Percentiles rank a stretch among this genome's conserved stretches.
Evolutionary conservation across 2,797 vertebrate genomes (phyloP).

Genomic region (Saguinus oedipus): DNA sequence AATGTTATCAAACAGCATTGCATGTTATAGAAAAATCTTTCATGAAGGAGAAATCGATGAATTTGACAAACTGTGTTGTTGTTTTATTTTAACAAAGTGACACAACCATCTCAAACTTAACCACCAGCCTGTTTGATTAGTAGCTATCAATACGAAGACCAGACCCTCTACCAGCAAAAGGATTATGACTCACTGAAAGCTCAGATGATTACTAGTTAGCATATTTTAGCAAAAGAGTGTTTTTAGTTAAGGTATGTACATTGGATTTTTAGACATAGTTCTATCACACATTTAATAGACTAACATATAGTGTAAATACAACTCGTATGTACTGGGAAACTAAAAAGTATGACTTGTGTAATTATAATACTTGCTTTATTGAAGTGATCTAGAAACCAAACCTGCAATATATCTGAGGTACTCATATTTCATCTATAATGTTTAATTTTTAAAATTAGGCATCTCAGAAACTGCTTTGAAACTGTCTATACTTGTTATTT

Average conservation of each 20-base stretch:
- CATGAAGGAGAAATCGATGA: not conserved
- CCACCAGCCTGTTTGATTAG: no score
- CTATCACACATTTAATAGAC: not conserved
- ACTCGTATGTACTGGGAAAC: not conserved
- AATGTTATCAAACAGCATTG: not conserved
- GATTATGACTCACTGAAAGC: not conserved
- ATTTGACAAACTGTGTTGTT: not conserved
- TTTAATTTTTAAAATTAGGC: slow-evolving; percentile 17
- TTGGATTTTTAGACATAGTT: not conserved
- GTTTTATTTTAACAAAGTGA: not conserved
- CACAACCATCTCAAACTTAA: not conserved
- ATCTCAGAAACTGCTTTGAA: not conserved
- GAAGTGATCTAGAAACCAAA: not conserved
- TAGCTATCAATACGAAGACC: not conserved
- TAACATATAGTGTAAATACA: not conserved
- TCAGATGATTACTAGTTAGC: not conserved
- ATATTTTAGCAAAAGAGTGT: not conserved
- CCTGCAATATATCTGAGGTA: not conserved
- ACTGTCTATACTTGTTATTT: not conserved
- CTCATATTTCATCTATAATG: not conserved
- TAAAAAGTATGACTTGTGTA: not conserved
- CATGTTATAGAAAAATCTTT: not conserved
- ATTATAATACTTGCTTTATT: not conserved
- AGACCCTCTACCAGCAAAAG: not conserved
- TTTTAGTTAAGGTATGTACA: not conserved